Conservation (phyloP, 2,888 invertebrate genomes). For the Entomobrya multifasciata region DNA sequence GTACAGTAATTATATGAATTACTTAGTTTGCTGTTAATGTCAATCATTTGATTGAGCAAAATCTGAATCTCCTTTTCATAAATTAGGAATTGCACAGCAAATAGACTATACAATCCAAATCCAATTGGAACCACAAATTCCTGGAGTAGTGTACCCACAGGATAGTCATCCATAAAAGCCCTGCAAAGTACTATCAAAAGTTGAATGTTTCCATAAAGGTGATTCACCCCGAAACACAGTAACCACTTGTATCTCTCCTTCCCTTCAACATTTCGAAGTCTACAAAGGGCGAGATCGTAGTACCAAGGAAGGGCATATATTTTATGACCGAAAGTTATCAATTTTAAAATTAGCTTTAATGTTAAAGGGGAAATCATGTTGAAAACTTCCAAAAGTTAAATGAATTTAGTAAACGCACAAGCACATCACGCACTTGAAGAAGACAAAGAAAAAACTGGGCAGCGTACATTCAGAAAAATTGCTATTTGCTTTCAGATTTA, state of each 20-base stretch:
- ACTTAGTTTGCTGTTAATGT: slow-evolving; percentile 33
- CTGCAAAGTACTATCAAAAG: not conserved
- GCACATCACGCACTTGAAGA: no score
- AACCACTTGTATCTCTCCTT: slow-evolving; percentile 14
- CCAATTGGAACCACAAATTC: slow-evolving; percentile 34
- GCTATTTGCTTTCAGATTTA: no score
- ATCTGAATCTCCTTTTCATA: not conserved
- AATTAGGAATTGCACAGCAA: not conserved
- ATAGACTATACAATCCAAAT: slow-evolving; percentile 5
- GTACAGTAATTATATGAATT: not conserved
- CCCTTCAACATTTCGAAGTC: not conserved
- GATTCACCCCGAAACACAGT: not conserved
- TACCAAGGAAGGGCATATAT: not conserved
- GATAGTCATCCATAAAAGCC: slow-evolving; percentile 18
- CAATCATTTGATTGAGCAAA: slow-evolving; percentile 32
- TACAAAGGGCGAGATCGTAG: not conserved
- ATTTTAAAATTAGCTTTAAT: not conserved
- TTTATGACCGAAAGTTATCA: not conserved
- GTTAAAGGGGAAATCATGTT: slow-evolving; percentile 47
- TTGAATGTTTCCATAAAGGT: slow-evolving; percentile 34
- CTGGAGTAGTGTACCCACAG: slow-evolving; percentile 19
- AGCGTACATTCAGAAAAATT: no score
- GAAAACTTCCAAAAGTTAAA: no score
- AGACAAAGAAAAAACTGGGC: no score
- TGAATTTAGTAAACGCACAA: no score